Evolutionary conservation across 2,113 vertebrate genomes (phyloP).

Genomic region (Embiotoca jacksoni): DNA sequence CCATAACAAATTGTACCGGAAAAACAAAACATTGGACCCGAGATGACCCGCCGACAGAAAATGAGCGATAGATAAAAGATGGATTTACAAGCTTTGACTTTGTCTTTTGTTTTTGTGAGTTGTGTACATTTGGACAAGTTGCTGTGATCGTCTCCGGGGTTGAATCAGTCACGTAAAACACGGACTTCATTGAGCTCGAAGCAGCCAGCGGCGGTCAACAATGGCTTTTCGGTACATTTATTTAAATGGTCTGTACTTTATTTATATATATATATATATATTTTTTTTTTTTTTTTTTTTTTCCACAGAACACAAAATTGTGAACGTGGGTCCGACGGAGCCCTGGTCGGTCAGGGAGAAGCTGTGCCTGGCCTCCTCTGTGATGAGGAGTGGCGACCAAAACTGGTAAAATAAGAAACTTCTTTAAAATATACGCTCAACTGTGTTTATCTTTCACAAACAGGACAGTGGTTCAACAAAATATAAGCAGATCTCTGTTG

Average conservation of each 20-base stretch:
- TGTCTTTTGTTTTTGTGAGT: not conserved
- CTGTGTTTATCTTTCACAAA: not conserved
- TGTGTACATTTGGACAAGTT: too few species aligned
- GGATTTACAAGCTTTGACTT: not conserved
- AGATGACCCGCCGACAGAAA: not conserved
- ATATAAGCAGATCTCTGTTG: too few species aligned
- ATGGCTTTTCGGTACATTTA: not conserved
- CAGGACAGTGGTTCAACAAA: too few species aligned
- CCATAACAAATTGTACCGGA: not conserved
- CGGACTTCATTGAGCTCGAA: not conserved
- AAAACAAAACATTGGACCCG: not conserved
- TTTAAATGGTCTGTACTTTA: not conserved
- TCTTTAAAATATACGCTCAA: not conserved
- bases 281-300: not conserved
- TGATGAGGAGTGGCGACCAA: constrained; percentile 99
- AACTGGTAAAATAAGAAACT: constrained; percentile 89
- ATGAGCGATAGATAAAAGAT: too few species aligned
- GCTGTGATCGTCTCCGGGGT: too few species aligned
- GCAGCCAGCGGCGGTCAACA: not conserved
- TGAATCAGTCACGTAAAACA: too few species aligned
- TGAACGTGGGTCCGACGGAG: constrained; percentile 94
- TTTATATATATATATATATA: too few species aligned
- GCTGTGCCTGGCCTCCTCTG: constrained; percentile 96
- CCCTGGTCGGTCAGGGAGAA: constrained; percentile 98
- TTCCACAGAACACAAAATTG: constrained; percentile 92